Evolutionary conservation across 2,113 vertebrate genomes (phyloP).

Genomic region (Plecotus auritus): DNA sequence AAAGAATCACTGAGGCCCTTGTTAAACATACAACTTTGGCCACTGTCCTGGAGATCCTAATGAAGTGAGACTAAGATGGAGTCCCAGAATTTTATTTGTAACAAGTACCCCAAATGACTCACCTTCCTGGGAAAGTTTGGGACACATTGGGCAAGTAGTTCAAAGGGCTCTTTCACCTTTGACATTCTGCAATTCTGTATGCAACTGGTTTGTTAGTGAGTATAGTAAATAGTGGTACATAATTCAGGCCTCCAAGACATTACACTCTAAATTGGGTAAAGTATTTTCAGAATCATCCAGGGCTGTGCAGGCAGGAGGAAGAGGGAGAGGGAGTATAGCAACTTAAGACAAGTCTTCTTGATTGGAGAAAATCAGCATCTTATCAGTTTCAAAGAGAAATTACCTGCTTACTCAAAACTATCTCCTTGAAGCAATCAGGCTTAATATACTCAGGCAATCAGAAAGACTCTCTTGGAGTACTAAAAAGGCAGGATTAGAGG

Average conservation of each 20-base stretch:
- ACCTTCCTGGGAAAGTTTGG: background rate
- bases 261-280: background rate
- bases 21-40: background rate
- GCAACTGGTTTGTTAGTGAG: background rate
- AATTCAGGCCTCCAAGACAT: background rate
- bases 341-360: conserved; percentile 5
- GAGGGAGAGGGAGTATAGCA: background rate
- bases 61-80: background rate
- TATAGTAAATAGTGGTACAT: background rate
- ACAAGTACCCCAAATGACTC: background rate
- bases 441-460: background rate
- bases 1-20: conserved; percentile 1
- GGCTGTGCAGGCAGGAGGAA: background rate
- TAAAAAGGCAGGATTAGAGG: background rate
- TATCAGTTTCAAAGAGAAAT: conserved; percentile 9
- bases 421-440: background rate
- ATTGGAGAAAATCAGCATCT: conserved; percentile 37
- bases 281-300: conserved; percentile 14
- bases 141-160: background rate
- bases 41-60: background rate
- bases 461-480: background rate
- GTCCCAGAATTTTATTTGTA: conserved; percentile 3
- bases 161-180: background rate
- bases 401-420: background rate
- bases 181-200: background rate